These are phyloP conservation scores for Solenopsis fugax DNA, from an alignment of 1,140 invertebrate species.

Conservation along the genomic window DNA sequence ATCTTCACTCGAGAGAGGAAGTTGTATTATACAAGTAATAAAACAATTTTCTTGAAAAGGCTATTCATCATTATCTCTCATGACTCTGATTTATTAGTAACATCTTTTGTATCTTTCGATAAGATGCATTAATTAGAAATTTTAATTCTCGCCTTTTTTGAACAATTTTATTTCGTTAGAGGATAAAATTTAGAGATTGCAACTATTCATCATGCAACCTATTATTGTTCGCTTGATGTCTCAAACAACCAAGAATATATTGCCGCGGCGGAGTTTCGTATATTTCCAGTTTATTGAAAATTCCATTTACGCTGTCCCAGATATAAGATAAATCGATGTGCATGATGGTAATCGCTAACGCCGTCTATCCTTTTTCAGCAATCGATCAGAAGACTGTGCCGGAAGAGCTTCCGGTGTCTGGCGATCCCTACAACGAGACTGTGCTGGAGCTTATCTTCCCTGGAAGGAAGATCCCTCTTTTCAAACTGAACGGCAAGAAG, in stretches of 20 bases:
- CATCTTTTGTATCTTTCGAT: not conserved
- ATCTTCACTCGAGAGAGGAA: constrained; percentile 6
- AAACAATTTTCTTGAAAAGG: constrained; percentile 7
- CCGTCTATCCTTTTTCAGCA: constrained; percentile 87
- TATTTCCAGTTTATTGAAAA: constrained; percentile 36
- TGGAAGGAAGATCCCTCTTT: constrained; percentile 90
- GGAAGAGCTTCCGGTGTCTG: constrained; percentile 92
- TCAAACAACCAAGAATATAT: constrained; percentile 14
- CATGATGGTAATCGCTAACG: constrained; percentile 18
- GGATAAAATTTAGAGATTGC: not conserved
- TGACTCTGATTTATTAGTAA: not conserved
- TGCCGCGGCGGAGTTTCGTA: not conserved
- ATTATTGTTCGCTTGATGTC: not conserved
- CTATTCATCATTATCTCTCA: not conserved
- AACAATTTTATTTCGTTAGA: not conserved
- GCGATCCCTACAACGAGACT: constrained; percentile 93
- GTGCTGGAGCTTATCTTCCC: constrained; percentile 92
- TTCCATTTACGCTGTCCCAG: constrained; percentile 13
- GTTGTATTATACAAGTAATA: constrained; percentile 25
- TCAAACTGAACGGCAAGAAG: constrained; percentile 93
- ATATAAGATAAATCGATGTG: not conserved
- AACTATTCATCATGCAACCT: not conserved
- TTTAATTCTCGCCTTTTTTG: not conserved
- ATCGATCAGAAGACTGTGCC: constrained; percentile 93
- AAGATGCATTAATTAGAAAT: not conserved